Evolutionary conservation across 2,113 vertebrate genomes (phyloP), one percentile per base, ranked within the genome.

Genomic region (Microtus montanus): DNA sequence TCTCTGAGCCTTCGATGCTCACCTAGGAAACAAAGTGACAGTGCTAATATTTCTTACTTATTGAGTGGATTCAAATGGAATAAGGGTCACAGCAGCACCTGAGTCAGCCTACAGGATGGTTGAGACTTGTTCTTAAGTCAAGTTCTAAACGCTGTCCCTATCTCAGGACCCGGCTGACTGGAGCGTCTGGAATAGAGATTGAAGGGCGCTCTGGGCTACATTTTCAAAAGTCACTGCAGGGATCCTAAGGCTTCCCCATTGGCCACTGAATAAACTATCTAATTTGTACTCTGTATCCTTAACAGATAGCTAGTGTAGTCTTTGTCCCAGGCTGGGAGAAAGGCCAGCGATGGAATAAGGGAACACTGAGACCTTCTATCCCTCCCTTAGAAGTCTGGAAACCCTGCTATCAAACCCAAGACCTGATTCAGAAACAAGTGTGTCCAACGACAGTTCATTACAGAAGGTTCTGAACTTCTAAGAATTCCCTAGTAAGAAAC

Each of bases 371-470:
- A 93, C 61, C 33, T 68, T 44, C 58, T 73, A n/a, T 96, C 92
- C 82, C 83, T 96, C 22, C 66, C 54, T 90, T 86, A 87, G 85
- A 97, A 38, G 30, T 79, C 74, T 74, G 12, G 44, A 93, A 92
- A 96, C 87, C 94, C 94, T 96, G 92, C 96, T 93, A 95, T 95
- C 96, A 96, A 90, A 92, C 83, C 75, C 13, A 41, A 95, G 94
- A 78, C 94, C 13, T 22, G 85, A 91, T 92, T 96, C 64, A 24
- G 96, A 96, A 96, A 95, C 97, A 91, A 95, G 91, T 96, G 96
- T 96, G 97, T 97, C 97, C 20, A 3, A 97, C 94, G 95, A 93
- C 95, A 92, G 97, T 91, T 96, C 91, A 96, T 96, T 93, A 92
- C 19, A 28, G 70, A 95, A 95, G 79, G 58, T 87, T 94, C 94